Conservation (phyloP, 2,797 vertebrate species). For the Selene dorsalis region DNA sequence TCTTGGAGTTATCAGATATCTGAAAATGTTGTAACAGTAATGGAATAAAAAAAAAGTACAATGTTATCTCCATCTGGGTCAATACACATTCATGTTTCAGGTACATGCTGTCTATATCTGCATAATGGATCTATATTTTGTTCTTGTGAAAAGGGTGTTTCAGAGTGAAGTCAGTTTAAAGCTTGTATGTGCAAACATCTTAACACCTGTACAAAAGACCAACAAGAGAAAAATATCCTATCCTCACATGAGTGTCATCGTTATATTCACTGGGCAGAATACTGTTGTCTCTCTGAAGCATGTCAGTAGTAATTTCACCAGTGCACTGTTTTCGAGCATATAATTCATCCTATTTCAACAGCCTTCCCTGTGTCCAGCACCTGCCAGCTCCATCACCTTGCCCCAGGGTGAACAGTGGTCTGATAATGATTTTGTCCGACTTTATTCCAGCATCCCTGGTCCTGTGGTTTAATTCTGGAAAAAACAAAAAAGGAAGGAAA, state of each 20-base stretch:
- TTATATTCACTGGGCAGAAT: not conserved
- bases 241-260: not conserved
- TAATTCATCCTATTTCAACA: constrained; percentile 24
- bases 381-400: constrained; percentile 52
- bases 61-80: not conserved
- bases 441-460: constrained; percentile 21
- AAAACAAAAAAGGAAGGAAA: not conserved
- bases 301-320: constrained; percentile 7
- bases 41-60: not conserved
- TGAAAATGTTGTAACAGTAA: constrained; percentile 23
- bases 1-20: constrained; percentile 5
- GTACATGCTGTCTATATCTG: not conserved
- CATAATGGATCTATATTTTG: constrained; percentile 15
- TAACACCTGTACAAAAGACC: not conserved
- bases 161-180: not conserved
- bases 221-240: too few species aligned
- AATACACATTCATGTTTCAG: not conserved
- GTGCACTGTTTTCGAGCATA: constrained; percentile 27
- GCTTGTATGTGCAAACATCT: constrained; percentile 11
- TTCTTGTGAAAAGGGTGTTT: not conserved
- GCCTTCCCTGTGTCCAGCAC: not conserved
- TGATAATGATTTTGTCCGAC: constrained; percentile 42
- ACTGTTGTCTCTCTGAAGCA: constrained; percentile 16
- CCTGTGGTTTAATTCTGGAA: constrained; percentile 24
- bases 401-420: constrained; percentile 40